Evolutionary conservation across 23 tunicate species (phyloP), one percentile per base, ranked within the genome.

Genomic region (Phallusia fumigata): DNA sequence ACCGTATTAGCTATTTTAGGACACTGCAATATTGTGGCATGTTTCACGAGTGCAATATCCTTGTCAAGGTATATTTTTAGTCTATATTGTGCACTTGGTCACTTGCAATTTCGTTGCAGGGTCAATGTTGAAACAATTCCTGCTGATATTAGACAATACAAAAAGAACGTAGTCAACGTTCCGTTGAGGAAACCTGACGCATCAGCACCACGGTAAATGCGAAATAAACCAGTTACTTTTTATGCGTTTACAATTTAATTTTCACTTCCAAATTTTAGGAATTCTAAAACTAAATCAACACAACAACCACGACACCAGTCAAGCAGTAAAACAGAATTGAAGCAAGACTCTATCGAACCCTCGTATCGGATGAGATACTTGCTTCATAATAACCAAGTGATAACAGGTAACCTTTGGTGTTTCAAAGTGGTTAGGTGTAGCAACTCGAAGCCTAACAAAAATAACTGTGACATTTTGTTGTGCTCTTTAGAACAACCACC

Each of bases 341-440:
- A 33, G 18, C 24, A 32, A 75, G 36, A 21, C 12, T 15, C 58
- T 13, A 33, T 80, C 24, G 79, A 45, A 13, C 87, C 84, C 11
- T 86, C 96, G 0, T 91, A 91, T 76, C 65, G 87, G 32, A 91
- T 91, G 65, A 73, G 86, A 34, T 85, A 81, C 30, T 52, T 91
- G 65, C 51, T 84, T 51, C 96, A 91, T 76, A 86, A 74, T 16
- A 90, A 90, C 8, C 96, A 91, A 83, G 80, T 87, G 12, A 58
- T 86, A 28, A 86, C 75, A 79, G 90, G 96, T 90, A 50, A 33
- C 8, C 6, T 5, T 26, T 30, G 22, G 47, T 76, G 16, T 34
- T 12, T 76, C 44, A 0, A 40, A n/a, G 5, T 40, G 10, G 47
- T 6, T 58, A 58, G 16, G 11, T 35, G 44, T 2, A 77, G 22